Percentiles rank a stretch among this genome's conserved stretches.
Conservation (phyloP, 2,113 vertebrate species). For the Leptobrachium ailaonicum region DNA sequence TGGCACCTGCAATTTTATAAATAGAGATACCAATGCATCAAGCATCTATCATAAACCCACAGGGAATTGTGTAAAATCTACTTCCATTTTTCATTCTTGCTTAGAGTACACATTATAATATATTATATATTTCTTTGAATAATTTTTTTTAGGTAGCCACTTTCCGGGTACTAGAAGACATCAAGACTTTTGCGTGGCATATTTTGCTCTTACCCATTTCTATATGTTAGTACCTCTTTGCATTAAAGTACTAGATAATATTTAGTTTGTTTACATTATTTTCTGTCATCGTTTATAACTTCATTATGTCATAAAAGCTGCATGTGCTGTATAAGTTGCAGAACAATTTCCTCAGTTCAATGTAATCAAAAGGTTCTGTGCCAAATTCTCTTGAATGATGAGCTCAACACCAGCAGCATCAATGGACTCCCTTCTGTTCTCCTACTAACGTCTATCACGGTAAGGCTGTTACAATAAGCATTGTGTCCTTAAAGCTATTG, state of each 20-base stretch:
- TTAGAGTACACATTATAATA: not conserved
- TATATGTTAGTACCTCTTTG: not conserved
- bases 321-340: not conserved
- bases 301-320: conserved; percentile 24
- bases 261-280: conserved; percentile 19
- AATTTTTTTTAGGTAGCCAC: not conserved
- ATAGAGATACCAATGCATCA: conserved; percentile 45
- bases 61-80: not conserved
- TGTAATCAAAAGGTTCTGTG: conserved; percentile 15
- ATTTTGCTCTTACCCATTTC: not conserved
- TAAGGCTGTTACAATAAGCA: not conserved
- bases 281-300: conserved; percentile 15
- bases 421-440: conserved; percentile 27
- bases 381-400: conserved; percentile 20
- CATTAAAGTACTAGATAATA: conserved; percentile 7
- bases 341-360: conserved; percentile 12
- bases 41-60: conserved; percentile 20
- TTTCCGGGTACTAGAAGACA: not conserved
- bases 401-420: conserved; percentile 28
- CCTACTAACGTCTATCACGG: conserved; percentile 13
- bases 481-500: not conserved
- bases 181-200: not conserved
- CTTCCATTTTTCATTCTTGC: not conserved
- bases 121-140: not conserved
- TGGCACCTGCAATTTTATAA: conserved; percentile 49